Base-by-base conservation (phyloP, 2,797 vertebrate species). In the Acipenser oxyrinchus region DNA sequence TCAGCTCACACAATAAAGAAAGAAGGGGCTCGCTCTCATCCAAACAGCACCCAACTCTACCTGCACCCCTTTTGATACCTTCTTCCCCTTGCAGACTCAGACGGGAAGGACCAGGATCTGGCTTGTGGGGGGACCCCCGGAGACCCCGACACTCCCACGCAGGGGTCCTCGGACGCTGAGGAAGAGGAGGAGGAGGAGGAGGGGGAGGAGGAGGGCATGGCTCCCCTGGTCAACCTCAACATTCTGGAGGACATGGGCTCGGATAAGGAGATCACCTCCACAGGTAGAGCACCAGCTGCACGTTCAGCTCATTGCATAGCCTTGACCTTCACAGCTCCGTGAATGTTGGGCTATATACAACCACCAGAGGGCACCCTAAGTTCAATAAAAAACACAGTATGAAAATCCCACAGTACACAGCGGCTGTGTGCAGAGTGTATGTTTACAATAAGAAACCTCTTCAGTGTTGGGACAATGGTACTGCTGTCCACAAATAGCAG, bases 191-290 rank as follows among this genome's bases (percentile, higher is more conserved):
- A 87, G 69, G 78, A 86, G 1, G 71, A 76, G 0, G 75, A 87
- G 69, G 78, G 86, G 49, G 84, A 85, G 23, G 81, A 82, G 62
- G 81, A 84, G 58, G 50, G 80, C 61, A 73, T 89, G 48, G 80
- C 71, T 66, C 64, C 83, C 49, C 82, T 83, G 73, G 78, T 89
- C 68, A 84, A 84, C 55, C 84, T 89, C 75, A 89, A 86, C 81
- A 89, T 87, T 23, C 87, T 89, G 79, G 88, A 91, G 70, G 89
- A 90, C 71, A 84, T 91, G 37, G 85, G 87, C 71, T 89, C 88
- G 10, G 88, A 89, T 2, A 81, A 85, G 70, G 86, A 89, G 9
- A 78, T 75, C 53, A 77, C 83, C 64, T 69, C 78, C 55, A 74
- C 73, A 75, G 83, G 89, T 90, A 69, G 68, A 65, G 70, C 64